Base-by-base conservation (phyloP, 2,797 vertebrate genomes). In the Chaetodon trifasciatus region DNA sequence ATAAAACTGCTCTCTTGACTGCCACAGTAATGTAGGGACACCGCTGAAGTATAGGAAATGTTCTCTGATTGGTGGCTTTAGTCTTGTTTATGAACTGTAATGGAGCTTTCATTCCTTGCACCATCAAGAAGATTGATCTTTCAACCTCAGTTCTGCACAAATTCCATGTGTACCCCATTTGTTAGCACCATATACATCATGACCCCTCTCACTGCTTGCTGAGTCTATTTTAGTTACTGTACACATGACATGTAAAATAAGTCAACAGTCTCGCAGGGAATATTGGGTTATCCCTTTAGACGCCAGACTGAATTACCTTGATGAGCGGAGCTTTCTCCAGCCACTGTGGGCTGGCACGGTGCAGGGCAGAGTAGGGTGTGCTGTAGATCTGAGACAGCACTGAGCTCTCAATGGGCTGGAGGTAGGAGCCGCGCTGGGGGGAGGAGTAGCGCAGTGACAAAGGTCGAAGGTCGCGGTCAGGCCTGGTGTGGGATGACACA, bases 401-500 rank as follows among this genome's bases (percentile, higher is more conserved):
- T 0, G 88, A 73, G 56, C 86, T 93, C 16, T 95, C 93, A 0
- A 42, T 17, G 2, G 95, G 80, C 57, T 95, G 89, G 0, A 90
- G 87, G 58, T 94, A 93, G 72, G 92, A 87, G 69, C 80, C 70
- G 16, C 76, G 93, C 72, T 96, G 95, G 0, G 90, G 65, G 6
- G 96, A 96, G 70, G 96, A 96, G 90, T 93, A 84, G 76, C 91
- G 91, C 13, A 91, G 78, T 0, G 95, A 94, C 46, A 90, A 47
- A 60, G 95, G 96, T 80, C 88, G 95, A 0, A 88, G 72, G 55
- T 94, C 92, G 0, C 83, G 86, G 3, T 93, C 85, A 0, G 92
- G 91, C 66, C 92, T 96, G 71, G 90, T 90, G 88, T 94, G 95
- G 63, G 97, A 96, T 0, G 95, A 97, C 21, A 96, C 85, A 76